These are phyloP conservation scores for Lagopus leucura DNA, from an alignment of 2,113 vertebrate species.

Conservation along the genomic window DNA sequence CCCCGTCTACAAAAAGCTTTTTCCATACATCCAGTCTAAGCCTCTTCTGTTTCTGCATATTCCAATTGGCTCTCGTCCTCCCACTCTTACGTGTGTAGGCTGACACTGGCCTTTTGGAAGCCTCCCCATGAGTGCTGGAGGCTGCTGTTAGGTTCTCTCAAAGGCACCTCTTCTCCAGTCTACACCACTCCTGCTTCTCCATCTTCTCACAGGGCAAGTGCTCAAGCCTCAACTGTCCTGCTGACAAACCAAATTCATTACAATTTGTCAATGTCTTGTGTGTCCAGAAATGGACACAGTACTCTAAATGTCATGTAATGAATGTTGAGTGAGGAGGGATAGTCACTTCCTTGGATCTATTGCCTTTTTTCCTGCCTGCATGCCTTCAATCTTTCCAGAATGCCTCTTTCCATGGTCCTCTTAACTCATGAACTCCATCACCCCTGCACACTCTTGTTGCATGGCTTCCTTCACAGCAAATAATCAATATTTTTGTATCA, in stretches of 20 bases:
- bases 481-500: neutral
- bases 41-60: neutral
- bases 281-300: neutral
- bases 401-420: neutral
- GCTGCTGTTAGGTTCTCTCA: neutral
- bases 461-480: neutral
- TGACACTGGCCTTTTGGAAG: neutral
- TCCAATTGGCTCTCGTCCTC: neutral
- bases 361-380: neutral
- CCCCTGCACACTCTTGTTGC: neutral
- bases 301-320: neutral
- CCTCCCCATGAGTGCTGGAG: fast-evolving
- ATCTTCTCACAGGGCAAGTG: neutral
- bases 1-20: neutral
- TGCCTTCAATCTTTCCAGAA: neutral
- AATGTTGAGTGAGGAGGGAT: neutral
- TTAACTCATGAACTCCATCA: neutral
- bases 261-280: neutral
- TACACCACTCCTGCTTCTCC: neutral
- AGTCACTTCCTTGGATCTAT: neutral
- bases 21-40: neutral
- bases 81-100: fast-evolving
- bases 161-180: neutral
- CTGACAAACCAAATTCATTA: neutral
- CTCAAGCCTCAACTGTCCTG: neutral